Base-by-base conservation (phyloP, 2,113 vertebrate species). In the Panthera tigris region DNA sequence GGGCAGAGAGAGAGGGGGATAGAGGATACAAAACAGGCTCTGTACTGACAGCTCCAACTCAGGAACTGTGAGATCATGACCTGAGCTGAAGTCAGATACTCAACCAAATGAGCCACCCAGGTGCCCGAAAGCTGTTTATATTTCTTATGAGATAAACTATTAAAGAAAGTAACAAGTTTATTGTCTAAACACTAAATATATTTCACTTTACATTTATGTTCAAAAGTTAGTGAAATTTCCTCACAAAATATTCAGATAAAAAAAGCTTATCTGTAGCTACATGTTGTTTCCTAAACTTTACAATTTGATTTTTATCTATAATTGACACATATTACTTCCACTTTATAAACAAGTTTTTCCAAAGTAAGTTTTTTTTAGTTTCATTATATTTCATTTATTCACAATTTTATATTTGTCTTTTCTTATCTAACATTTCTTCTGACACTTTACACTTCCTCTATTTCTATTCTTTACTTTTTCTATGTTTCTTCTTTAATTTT, bases 291-390 rank as follows among this genome's bases (percentile, higher is more conserved):
- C 45, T 91, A 25, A 36, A 13, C 3, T 81, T 41, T 36, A n/a
- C 2, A 83, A 39, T 66, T 93, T 71, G 21, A 41, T 48, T 92
- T 95, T 73, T 63, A n/a, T 79, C 8, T 96, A n/a, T 90, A 94
- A 81, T 50, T 80, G 33, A 91, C 31, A 88, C 55, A 74, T 45
- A 86, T 50, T n/a, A 79, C 84, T 97, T 95, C 11, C 31, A 50
- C 4, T 18, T 41, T 45, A 83, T 76, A 89, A 88, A n/a, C 2
- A 79, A 89, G 1, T 19, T 71, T 88, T 78, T 68, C 50, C 12
- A 82, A 78, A 82, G 45, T 21, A 80, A 45, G 1, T 3, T 3
- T 41, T 31, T 61, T 61, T 36, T 84, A 14, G 5, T 31, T 79
- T 55, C 1, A 10, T 27, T 52, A 3, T 74, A 61, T 27, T 61